These are phyloP conservation scores for Pangasius djambal DNA, from an alignment of 2,797 vertebrate genomes.

Conservation along the genomic window DNA sequence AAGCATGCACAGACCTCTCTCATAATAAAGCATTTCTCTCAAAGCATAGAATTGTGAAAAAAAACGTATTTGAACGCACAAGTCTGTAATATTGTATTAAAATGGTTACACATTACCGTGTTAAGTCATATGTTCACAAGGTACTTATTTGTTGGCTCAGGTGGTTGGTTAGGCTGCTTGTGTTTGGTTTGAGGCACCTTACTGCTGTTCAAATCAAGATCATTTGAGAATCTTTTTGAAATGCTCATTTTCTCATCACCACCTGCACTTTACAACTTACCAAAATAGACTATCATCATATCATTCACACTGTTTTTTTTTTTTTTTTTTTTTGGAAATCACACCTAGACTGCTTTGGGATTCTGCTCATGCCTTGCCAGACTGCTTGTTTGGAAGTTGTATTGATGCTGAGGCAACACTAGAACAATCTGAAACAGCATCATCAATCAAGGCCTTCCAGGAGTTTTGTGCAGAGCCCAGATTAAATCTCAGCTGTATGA, in stretches of 20 bases:
- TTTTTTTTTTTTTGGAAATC: conserved; percentile 10
- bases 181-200: not conserved
- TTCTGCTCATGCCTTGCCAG: conserved; percentile 40
- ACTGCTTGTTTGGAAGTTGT: conserved; percentile 42
- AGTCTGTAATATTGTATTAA: not conserved
- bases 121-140: not conserved
- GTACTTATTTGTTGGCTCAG: not conserved
- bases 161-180: not conserved
- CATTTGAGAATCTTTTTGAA: not conserved
- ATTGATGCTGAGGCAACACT: conserved; percentile 36
- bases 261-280: not conserved
- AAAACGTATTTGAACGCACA: not conserved
- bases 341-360: conserved; percentile 41
- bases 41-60: not conserved
- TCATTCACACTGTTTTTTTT: not conserved
- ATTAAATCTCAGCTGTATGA: conserved; percentile 54
- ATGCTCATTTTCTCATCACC: conserved; percentile 1
- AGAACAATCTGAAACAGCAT: conserved; percentile 51
- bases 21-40: not conserved
- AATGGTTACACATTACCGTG: not conserved
- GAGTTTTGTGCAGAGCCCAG: conserved; percentile 43
- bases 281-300: not conserved
- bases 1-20: not conserved
- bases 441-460: conserved; percentile 48
- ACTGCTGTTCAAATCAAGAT: not conserved